Evolutionary conservation across 1,140 invertebrate genomes (phyloP), one percentile per base, ranked within the genome.

Genomic region (Rhizoglyphus robini): DNA sequence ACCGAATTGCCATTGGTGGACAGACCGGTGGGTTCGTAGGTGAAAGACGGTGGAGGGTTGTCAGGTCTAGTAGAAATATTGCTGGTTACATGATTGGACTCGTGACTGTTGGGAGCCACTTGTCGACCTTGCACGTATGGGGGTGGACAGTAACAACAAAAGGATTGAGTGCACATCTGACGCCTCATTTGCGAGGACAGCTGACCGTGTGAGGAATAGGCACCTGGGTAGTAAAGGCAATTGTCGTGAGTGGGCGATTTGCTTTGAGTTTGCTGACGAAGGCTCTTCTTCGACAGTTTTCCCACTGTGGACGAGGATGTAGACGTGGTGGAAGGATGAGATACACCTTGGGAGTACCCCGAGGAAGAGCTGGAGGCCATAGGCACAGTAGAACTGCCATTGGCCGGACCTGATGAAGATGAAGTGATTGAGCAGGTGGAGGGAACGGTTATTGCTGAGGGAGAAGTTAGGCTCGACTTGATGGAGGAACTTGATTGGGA

Each of bases 161-260:
- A 60, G 29, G n/a, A 20, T 23, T 20, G 58, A 20, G 58, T 2
- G 29, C 58, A 60, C n/a, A n/a, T n/a, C 29, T 60, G 58, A n/a
- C 58, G 58, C 15, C 58, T 1, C 2, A 29, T 34, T 46, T 60
- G 58, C 15, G 15, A 29, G n/a, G 58, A 60, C n/a, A 60, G 27
- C 27, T 60, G 58, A 1, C 58, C 58, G 13, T 34, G 32, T 2
- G 58, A 60, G n/a, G 58, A 60, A 27, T 32, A 60, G 58, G 58
- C 58, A 34, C 58, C 58, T 4, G 58, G 58, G 36, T 2, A 60
- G 27, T 60, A 60, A 46, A 60, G 58, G 38, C 58, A 60, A n/a
- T 32, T 18, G 13, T 32, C 58, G 30, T 60, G 58, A 27, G 32
- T 54, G 51, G 23, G 23, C 51, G 51, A 25, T 8, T 15, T 27